Base-by-base conservation (phyloP, 2,888 invertebrate species). In the Plebejus argus region DNA sequence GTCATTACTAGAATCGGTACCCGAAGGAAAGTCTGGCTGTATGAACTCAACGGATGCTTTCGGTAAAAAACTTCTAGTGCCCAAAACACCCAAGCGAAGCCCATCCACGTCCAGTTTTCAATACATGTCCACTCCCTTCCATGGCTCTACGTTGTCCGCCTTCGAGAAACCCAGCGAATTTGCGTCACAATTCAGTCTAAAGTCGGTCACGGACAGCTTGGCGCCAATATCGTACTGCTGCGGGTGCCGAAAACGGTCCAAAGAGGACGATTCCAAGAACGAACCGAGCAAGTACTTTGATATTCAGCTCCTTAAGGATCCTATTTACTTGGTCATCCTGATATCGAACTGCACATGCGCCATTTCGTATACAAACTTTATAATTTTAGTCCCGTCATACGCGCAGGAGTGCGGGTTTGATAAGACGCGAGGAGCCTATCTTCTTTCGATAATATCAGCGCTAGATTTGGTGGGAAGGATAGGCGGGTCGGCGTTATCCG, bases 311-410 rank as follows among this genome's bases (percentile, higher is more conserved):
- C 87, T 98, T 0, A 96, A 95, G 86, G 97, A 98, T 86, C 97
- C 97, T 0, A 95, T 97, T 76, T 98, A 97, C 85, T 91, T 98
- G 78, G 96, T 98, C 0, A 97, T 98, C 79, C 87, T 98, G 28
- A 96, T 98, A 84, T 98, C 97, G 0, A 98, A 97, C 84, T 97
- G 97, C 71, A 97, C 98, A 0, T 97, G 97, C 80, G 98, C 98
- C 0, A 97, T 98, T 76, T 97, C 97, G 79, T 98, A 97, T 83
- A 98, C 98, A 0, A 98, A 98, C 85, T 97, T 98, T 82, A 96
- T 97, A 1, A 97, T 98, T 76, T 86, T 98, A 23, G 94, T 98
- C 28, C 98, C 98, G 6, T 95, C 96, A 0, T 98, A 97, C 85
- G 98, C 97, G 0, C 88, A 95, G 7, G 95, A 95, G 39, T 91